Percentiles rank a stretch among this genome's conserved stretches.
These are phyloP conservation scores for Octomys mimax DNA, from an alignment of 2,797 vertebrate species.

Conservation along the genomic window DNA sequence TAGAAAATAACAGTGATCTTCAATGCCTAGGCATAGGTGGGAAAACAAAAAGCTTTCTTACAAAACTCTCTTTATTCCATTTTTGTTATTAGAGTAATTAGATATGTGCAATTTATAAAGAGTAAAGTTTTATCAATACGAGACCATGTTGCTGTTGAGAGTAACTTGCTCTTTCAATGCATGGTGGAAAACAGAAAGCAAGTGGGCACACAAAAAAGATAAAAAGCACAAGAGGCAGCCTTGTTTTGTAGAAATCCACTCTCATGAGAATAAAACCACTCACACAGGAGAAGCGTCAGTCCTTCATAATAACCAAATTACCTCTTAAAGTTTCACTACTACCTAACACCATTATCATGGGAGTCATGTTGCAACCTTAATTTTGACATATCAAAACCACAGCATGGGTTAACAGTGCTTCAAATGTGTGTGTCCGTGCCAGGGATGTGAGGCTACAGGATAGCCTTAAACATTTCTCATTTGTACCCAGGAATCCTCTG, in stretches of 20 bases:
- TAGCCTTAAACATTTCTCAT: background rate
- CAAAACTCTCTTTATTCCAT: background rate
- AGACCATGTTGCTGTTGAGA: no score
- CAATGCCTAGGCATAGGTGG: background rate
- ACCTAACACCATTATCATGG: background rate
- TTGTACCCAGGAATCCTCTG: background rate
- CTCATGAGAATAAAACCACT: background rate
- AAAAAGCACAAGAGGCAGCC: background rate
- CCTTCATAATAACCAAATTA: background rate
- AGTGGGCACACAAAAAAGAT: background rate
- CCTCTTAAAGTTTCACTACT: background rate
- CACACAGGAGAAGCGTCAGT: background rate
- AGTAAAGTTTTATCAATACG: background rate
- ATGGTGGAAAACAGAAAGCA: background rate
- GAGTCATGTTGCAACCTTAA: background rate
- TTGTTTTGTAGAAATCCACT: background rate
- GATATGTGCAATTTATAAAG: background rate
- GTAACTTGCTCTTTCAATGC: background rate
- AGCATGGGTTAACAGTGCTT: background rate
- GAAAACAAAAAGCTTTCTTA: background rate
- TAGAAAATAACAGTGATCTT: background rate
- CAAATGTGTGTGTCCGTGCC: background rate
- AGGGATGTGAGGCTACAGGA: background rate
- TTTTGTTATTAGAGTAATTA: background rate
- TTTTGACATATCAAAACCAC: background rate